Conservation (phyloP, 2,797 vertebrate species). For the Anisognathus igniventris region DNA sequence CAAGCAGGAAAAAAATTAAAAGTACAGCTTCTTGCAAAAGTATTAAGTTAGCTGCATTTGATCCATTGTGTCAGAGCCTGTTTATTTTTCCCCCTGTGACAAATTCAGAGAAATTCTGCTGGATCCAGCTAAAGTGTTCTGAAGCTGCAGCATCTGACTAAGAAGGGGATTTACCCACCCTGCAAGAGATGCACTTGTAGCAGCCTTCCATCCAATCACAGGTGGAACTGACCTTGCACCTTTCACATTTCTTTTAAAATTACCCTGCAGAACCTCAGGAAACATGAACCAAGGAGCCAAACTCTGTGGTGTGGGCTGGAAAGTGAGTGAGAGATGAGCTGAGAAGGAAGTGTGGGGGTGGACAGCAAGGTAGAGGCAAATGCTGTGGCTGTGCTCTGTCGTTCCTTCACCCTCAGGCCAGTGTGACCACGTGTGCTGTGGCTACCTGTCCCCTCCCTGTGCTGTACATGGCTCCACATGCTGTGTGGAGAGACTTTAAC, state of each 20-base stretch:
- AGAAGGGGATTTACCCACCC: not conserved
- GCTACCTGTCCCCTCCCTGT: not conserved
- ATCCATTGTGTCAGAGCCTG: not conserved
- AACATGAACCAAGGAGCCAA: not conserved
- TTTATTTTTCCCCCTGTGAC: not conserved
- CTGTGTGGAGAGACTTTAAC: not conserved
- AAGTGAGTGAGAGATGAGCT: not conserved
- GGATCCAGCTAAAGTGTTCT: not conserved
- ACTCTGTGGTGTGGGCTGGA: not conserved
- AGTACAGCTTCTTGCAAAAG: not conserved
- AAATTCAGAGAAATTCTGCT: not conserved
- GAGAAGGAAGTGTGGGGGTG: not conserved
- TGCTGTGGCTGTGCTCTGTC: accelerated
- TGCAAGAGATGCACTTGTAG: not conserved
- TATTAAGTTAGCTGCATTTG: not conserved
- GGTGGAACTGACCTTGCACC: not conserved
- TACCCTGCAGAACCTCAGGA: not conserved
- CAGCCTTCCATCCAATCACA: not conserved
- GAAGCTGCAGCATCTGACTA: not conserved
- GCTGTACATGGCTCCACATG: not conserved
- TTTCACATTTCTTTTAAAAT: not conserved
- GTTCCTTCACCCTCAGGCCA: accelerated
- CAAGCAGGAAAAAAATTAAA: not conserved
- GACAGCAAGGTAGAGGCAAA: not conserved
- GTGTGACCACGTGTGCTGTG: accelerated